Evolutionary conservation across 2,113 vertebrate species (phyloP).

Genomic region (Pavo muticus): DNA sequence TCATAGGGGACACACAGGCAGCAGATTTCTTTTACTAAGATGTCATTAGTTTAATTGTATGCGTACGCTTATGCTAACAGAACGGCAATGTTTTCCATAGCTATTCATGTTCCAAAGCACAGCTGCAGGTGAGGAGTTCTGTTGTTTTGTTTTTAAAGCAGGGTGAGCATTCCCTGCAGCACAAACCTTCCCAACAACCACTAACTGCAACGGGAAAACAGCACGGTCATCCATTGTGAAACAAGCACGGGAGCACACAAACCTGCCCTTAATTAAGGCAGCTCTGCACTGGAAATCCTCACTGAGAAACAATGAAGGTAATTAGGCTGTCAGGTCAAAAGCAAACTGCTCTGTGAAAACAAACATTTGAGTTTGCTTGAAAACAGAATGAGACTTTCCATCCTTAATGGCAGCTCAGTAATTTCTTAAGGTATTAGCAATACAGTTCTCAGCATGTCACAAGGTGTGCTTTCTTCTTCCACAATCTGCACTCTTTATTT

Average conservation of each 20-base stretch:
- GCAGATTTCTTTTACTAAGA: background rate
- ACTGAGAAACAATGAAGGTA: constrained; percentile 61
- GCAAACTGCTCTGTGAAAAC: constrained; percentile 26
- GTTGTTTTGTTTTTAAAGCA: background rate
- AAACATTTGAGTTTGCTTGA: constrained; percentile 67
- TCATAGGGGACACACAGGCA: background rate
- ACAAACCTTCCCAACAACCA: background rate
- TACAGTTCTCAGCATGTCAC: constrained; percentile 34
- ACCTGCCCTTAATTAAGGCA: constrained; percentile 52
- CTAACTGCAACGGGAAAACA: background rate
- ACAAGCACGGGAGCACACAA: constrained; percentile 41
- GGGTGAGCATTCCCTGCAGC: background rate
- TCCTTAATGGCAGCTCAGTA: constrained; percentile 47
- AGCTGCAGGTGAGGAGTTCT: background rate
- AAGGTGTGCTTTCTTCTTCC: constrained; percentile 22
- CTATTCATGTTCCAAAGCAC: background rate
- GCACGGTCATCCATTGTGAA: constrained; percentile 19
- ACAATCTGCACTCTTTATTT: background rate
- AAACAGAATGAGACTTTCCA: constrained; percentile 71
- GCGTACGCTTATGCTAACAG: background rate
- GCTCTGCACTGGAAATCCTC: constrained; percentile 61
- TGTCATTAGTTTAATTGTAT: background rate
- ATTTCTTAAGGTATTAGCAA: constrained; percentile 72
- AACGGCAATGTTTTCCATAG: background rate
- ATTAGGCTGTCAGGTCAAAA: constrained; percentile 65